Evolutionary conservation across 1,140 invertebrate species (phyloP).

Genomic region (Atta texana): DNA sequence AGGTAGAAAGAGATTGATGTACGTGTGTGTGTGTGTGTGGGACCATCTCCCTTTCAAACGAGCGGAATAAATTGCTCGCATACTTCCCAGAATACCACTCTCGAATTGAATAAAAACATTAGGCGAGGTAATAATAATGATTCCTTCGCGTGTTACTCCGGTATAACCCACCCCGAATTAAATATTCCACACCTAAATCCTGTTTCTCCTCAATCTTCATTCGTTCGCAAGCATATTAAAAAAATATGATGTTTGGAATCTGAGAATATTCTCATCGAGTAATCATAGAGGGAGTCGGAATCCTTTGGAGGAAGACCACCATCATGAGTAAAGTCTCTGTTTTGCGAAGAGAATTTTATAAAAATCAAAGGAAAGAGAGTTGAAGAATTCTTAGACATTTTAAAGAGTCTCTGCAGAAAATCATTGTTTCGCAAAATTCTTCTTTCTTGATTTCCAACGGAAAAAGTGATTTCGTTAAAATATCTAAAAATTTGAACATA

Average conservation of each 20-base stretch:
- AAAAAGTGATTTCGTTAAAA: no score
- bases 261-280: constrained; percentile 38
- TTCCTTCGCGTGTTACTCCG: constrained; percentile 58
- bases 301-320: no score
- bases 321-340: background rate
- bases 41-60: constrained; percentile 59
- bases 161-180: constrained; percentile 52
- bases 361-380: background rate
- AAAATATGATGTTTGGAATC: constrained; percentile 15
- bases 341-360: background rate
- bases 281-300: background rate
- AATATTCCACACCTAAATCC: constrained; percentile 49
- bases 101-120: constrained; percentile 65
- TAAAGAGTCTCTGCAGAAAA: background rate
- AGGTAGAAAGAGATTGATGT: constrained; percentile 44
- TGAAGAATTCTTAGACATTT: background rate
- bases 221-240: constrained; percentile 39
- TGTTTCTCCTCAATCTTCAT: constrained; percentile 34
- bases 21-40: background rate
- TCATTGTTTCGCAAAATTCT: background rate
- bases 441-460: no score
- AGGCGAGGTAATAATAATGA: constrained; percentile 60
- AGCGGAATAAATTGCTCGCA: constrained; percentile 61
- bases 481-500: no score
- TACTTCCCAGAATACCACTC: constrained; percentile 56